A percentile compares a stretch with the other conserved stretches of the same genome.
Evolutionary conservation across 1,140 invertebrate species (phyloP).

Genomic region (Epicauta chinensis): DNA sequence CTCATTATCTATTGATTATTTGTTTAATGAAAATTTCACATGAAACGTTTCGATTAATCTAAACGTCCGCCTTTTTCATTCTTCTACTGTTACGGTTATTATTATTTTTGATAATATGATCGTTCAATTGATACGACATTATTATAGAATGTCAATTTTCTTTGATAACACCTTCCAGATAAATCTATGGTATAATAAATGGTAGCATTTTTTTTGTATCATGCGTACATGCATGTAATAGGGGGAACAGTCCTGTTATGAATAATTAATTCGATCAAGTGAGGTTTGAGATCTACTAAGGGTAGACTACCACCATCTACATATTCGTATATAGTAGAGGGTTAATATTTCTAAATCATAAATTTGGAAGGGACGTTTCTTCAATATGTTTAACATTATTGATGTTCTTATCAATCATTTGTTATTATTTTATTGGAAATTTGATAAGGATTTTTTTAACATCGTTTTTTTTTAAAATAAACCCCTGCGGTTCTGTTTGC

Average conservation of each 20-base stretch:
- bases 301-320: too few relatives aligned
- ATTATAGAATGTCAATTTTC: neutral
- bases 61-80: too few relatives aligned
- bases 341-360: too few relatives aligned
- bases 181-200: conserved; percentile 4
- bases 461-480: neutral
- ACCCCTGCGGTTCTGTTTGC: too few relatives aligned
- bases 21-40: too few relatives aligned
- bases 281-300: neutral
- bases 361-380: neutral
- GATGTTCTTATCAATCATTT: neutral
- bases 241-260: conserved; percentile 10
- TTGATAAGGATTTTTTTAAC: too few relatives aligned
- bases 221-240: conserved; percentile 3
- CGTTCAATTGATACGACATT: too few relatives aligned
- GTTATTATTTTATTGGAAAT: neutral
- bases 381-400: neutral
- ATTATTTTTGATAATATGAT: neutral
- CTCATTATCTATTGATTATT: too few relatives aligned
- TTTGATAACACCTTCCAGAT: conserved; percentile 2
- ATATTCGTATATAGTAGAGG: neutral
- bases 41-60: too few relatives aligned
- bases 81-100: too few relatives aligned
- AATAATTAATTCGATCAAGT: conserved; percentile 17
- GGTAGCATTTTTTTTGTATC: conserved; percentile 1